Conservation (phyloP, 2,888 invertebrate genomes). For the Scrobipalpa atriplicella region DNA sequence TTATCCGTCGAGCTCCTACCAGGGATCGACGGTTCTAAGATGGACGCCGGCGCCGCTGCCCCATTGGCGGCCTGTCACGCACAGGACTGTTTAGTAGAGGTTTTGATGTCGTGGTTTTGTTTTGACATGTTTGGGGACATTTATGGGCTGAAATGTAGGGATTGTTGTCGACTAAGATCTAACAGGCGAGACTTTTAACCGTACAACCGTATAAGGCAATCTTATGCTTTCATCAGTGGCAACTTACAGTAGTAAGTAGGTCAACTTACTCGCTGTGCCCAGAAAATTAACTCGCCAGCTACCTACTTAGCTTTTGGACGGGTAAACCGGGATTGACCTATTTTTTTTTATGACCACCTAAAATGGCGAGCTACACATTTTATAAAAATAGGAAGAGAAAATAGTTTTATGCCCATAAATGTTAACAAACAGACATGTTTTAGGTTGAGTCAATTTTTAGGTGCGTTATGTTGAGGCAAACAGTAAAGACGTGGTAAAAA, state of each 20-base stretch:
- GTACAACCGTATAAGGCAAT: not conserved
- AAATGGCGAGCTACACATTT: too few species aligned
- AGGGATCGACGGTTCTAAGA: constrained; percentile 54
- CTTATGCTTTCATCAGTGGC: too few species aligned
- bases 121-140: constrained; percentile 6
- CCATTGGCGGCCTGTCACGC: constrained; percentile 75
- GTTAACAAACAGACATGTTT: not conserved
- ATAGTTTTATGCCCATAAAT: not conserved
- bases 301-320: too few species aligned
- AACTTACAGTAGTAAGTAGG: too few species aligned
- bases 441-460: constrained; percentile 1
- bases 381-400: too few species aligned
- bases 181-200: not conserved
- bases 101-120: constrained; percentile 35
- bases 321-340: too few species aligned
- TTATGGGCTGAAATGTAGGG: not conserved
- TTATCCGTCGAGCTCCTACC: not conserved
- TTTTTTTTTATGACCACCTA: too few species aligned
- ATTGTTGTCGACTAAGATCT: not conserved
- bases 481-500: constrained; percentile 41
- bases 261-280: too few species aligned
- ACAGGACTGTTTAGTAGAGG: constrained; percentile 59
- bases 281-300: too few species aligned
- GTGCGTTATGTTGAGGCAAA: not conserved
- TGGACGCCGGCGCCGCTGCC: constrained; percentile 78